Percentiles rank a stretch among this genome's conserved stretches.
phyloP scores from a whole-genome alignment of 2,113 vertebrate genomes.

The Trachemys scripta region DNA sequence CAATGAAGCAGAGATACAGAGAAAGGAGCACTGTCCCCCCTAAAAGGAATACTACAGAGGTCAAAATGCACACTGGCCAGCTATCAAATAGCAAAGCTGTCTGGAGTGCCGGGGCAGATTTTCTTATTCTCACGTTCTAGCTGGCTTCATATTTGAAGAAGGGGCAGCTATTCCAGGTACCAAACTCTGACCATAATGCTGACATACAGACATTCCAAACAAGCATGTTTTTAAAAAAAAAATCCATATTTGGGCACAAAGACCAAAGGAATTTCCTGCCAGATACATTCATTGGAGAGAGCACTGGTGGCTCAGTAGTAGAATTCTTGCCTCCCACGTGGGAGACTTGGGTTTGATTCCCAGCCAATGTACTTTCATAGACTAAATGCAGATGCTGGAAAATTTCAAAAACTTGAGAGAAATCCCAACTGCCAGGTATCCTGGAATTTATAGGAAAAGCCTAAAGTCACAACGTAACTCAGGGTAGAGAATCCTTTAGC shows the following conservation, averaged over 20 bases:
- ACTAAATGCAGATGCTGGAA: too few relatives aligned
- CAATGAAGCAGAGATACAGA: background rate
- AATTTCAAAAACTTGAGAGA: too few relatives aligned
- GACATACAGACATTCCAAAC: too few relatives aligned
- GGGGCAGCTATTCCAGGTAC: too few relatives aligned
- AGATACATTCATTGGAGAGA: background rate
- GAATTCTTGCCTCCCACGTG: too few relatives aligned
- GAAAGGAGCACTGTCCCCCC: background rate
- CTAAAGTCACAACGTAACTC: background rate
- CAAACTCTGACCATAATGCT: too few relatives aligned
- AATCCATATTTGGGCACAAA: background rate
- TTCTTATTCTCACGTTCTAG: too few relatives aligned
- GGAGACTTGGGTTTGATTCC: too few relatives aligned
- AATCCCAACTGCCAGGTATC: background rate
- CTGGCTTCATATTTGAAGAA: too few relatives aligned
- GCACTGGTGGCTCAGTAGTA: background rate
- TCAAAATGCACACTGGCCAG: background rate
- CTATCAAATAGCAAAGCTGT: background rate
- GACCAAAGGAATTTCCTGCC: background rate
- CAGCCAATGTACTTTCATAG: too few relatives aligned
- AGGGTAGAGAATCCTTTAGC: background rate
- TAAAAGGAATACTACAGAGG: background rate
- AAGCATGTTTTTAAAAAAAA: background rate
- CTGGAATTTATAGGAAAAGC: background rate
- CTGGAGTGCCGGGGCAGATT: fast-evolving